These are phyloP conservation scores for Chamaea fasciata DNA, from an alignment of 2,113 vertebrate species.

Conservation along the genomic window DNA sequence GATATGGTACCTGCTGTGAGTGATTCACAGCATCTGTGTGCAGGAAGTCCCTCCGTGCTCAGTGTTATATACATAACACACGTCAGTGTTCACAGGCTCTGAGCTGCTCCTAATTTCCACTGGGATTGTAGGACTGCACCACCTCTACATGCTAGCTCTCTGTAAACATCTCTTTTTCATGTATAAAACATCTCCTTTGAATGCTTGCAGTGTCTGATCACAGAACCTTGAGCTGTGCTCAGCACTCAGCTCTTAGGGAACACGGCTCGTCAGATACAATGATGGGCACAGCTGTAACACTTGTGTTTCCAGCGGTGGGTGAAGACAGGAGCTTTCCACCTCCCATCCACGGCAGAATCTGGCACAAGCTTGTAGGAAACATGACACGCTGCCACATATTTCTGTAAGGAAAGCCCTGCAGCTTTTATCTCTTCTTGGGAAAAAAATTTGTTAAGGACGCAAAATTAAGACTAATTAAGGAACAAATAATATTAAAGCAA, in stretches of 20 bases:
- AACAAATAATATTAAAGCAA: neutral
- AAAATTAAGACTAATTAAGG: neutral
- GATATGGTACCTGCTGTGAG: neutral
- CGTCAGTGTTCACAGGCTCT: neutral
- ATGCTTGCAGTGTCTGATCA: neutral
- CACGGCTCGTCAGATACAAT: neutral
- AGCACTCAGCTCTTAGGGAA: neutral
- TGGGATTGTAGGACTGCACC: neutral
- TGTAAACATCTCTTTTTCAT: neutral
- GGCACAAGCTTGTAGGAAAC: neutral
- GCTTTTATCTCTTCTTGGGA: neutral
- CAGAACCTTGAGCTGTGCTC: neutral
- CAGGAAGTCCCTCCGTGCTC: neutral
- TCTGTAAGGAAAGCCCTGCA: neutral
- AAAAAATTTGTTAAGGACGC: neutral
- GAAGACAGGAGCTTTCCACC: neutral
- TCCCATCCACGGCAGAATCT: neutral
- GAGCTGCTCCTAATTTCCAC: conserved; percentile 6
- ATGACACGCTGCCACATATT: neutral
- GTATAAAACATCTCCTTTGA: conserved; percentile 11
- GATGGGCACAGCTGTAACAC: neutral
- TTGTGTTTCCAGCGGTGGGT: neutral
- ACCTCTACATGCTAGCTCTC: neutral
- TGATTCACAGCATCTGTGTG: neutral
- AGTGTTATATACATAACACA: neutral